Conservation (phyloP, 2,888 invertebrate species). For the Drosophila robusta region DNA sequence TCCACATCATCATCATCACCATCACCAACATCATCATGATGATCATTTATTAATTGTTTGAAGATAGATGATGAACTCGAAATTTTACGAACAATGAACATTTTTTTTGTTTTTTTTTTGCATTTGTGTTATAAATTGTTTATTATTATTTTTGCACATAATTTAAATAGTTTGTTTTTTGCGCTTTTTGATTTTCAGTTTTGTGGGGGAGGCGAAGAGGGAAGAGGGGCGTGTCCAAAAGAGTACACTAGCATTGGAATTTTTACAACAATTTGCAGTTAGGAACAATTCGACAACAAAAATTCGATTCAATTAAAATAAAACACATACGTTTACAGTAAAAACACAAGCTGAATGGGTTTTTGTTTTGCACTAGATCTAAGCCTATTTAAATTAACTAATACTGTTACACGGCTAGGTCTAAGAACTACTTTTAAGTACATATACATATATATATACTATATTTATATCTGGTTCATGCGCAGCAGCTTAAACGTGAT, state of each 20-base stretch:
- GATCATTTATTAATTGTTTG: constrained; percentile 31
- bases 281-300: constrained; percentile 68
- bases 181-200: constrained; percentile 34
- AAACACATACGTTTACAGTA: constrained; percentile 16
- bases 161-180: constrained; percentile 64
- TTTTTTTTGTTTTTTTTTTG: constrained; percentile 20
- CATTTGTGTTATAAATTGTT: constrained; percentile 76
- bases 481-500: constrained; percentile 17
- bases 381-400: constrained; percentile 78
- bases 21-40: constrained; percentile 27
- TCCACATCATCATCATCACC: constrained; percentile 18
- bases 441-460: constrained; percentile 25
- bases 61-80: constrained; percentile 8
- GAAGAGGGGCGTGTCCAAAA: constrained; percentile 42
- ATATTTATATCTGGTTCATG: constrained; percentile 20
- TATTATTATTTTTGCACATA: constrained; percentile 78
- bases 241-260: constrained; percentile 61
- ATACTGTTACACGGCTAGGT: constrained; percentile 71
- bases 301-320: constrained; percentile 25
- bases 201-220: neutral
- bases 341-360: constrained; percentile 37
- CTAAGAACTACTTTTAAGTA: constrained; percentile 54
- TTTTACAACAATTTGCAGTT: constrained; percentile 71
- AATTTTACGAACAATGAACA: constrained; percentile 16
- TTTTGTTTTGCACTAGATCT: constrained; percentile 51